A percentile compares a stretch with the other conserved stretches of the same genome.
Evolutionary conservation across 2,797 vertebrate species (phyloP).

Genomic region (Anguilla anguilla): DNA sequence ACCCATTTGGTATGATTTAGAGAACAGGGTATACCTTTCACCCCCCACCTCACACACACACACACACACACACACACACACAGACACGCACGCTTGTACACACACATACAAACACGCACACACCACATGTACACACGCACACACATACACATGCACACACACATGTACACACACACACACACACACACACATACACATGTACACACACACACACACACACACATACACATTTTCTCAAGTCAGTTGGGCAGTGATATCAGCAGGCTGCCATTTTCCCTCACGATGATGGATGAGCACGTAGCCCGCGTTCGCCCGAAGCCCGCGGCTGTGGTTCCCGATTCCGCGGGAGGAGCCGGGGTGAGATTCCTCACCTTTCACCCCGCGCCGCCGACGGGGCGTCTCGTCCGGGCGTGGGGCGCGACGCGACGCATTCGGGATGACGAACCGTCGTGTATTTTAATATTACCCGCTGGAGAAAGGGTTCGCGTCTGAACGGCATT

Average conservation of each 20-base stretch:
- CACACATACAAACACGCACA: no score
- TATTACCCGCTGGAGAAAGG: not conserved
- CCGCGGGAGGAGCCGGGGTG: not conserved
- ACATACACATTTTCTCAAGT: conserved; percentile 29
- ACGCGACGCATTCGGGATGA: not conserved
- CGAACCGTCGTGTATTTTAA: not conserved
- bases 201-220: not conserved
- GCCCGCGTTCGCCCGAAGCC: not conserved
- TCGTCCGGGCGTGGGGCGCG: not conserved
- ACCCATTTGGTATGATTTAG: conserved; percentile 49
- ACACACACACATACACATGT: not conserved
- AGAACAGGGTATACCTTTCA: conserved; percentile 23
- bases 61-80: conserved; percentile 33
- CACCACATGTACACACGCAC: no score
- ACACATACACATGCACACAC: conserved; percentile 18
- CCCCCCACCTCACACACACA: conserved; percentile 18
- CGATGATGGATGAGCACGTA: not conserved
- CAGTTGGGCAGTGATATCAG: not conserved
- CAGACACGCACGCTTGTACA: not conserved
- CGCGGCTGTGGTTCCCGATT: not conserved
- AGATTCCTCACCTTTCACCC: not conserved
- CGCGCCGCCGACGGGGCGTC: not conserved
- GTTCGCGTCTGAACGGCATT: not conserved
- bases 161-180: not conserved
- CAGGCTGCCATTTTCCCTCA: not conserved